These are phyloP conservation scores for Artibeus jamaicensis DNA, from an alignment of 2,797 vertebrate species.

Conservation along the genomic window DNA sequence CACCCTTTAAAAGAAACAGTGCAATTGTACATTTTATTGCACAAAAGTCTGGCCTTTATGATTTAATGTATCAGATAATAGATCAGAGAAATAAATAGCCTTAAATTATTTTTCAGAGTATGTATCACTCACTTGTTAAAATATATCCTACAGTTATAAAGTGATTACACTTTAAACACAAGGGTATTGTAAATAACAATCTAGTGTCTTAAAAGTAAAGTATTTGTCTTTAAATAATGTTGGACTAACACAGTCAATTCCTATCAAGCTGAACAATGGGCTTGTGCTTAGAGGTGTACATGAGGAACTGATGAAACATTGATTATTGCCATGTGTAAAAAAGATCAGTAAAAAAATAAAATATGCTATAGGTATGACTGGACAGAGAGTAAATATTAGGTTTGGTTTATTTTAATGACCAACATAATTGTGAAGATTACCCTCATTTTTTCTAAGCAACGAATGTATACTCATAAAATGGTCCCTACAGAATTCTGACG, in stretches of 20 bases:
- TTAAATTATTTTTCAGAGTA: background rate
- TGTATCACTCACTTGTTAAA: background rate
- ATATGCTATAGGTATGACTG: background rate
- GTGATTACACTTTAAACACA: background rate
- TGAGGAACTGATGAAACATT: background rate
- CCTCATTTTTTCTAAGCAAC: background rate
- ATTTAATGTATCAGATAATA: background rate
- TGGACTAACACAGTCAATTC: background rate
- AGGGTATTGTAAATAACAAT: background rate
- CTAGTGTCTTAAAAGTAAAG: background rate
- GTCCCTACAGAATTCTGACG: background rate
- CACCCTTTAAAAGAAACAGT: background rate
- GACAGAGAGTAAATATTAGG: background rate
- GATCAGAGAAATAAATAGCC: background rate
- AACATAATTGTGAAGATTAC: background rate
- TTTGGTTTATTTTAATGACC: constrained; percentile 27
- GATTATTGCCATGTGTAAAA: background rate
- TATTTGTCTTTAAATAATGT: background rate
- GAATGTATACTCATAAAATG: background rate
- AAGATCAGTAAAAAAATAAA: background rate
- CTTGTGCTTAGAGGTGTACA: background rate
- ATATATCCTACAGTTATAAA: background rate
- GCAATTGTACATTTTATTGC: background rate
- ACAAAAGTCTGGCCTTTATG: background rate
- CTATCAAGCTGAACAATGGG: background rate